Conservation (phyloP, 1,140 invertebrate genomes). For the Idris sp. region DNA sequence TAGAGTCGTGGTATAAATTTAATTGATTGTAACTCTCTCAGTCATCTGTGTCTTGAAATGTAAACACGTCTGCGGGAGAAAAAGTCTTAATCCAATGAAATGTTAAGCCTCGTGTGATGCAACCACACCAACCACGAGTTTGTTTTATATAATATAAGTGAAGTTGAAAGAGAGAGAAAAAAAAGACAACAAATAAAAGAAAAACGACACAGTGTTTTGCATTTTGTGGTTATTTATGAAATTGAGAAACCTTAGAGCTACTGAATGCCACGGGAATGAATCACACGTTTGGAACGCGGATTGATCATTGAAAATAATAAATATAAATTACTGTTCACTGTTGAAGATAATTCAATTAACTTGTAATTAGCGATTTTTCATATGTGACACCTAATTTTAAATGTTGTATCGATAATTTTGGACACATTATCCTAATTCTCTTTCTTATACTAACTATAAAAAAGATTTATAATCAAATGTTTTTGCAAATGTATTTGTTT, state of each 20-base stretch:
- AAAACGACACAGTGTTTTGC: conserved; percentile 23
- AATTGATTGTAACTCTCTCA: conserved; percentile 34
- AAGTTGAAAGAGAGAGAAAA: too few relatives aligned
- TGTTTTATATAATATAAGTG: too few relatives aligned
- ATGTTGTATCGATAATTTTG: conserved; percentile 46
- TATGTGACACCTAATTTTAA: conserved; percentile 23
- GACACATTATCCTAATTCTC: too few relatives aligned
- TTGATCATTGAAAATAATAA: conserved; percentile 48
- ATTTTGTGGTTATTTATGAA: conserved; percentile 35
- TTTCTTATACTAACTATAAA: too few relatives aligned
- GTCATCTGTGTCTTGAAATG: conserved; percentile 6
- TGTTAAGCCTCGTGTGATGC: conserved; percentile 16
- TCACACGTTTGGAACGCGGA: conserved; percentile 17
- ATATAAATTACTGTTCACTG: conserved; percentile 45
- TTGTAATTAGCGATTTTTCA: conserved; percentile 60
- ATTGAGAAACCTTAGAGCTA: conserved; percentile 8
- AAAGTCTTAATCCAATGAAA: conserved; percentile 8
- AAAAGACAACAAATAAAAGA: too few relatives aligned
- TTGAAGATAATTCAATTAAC: conserved; percentile 46
- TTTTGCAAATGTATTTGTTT: too few relatives aligned
- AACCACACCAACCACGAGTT: conserved; percentile 37
- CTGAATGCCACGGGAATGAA: conserved; percentile 22
- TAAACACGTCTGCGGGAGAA: background rate
- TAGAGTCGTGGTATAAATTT: conserved; percentile 50
- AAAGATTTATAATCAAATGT: conserved; percentile 50